These are phyloP conservation scores for Cantharis lateralis DNA, from an alignment of 2,888 invertebrate genomes.

Conservation along the genomic window DNA sequence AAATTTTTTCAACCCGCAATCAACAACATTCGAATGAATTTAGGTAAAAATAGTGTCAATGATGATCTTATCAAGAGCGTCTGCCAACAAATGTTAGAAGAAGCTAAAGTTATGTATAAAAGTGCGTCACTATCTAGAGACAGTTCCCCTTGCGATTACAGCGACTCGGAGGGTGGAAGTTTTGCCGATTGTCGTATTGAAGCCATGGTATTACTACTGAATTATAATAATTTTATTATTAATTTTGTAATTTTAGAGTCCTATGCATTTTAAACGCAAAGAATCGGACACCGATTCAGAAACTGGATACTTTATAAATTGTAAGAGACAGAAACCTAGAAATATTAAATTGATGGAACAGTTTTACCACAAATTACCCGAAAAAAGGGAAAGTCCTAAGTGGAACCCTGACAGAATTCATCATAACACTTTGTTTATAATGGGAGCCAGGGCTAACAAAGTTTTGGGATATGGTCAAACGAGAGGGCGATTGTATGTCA, in stretches of 20 bases:
- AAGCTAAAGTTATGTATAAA: constrained; percentile 73
- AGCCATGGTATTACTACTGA: constrained; percentile 34
- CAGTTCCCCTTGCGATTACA: constrained; percentile 60
- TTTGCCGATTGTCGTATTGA: constrained; percentile 59
- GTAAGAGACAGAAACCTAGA: constrained; percentile 49
- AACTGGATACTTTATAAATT: constrained; percentile 53
- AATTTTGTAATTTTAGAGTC: constrained; percentile 55
- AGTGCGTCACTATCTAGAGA: constrained; percentile 57
- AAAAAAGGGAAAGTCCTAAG: constrained; percentile 64
- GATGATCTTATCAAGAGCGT: constrained; percentile 77
- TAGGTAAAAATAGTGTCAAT: constrained; percentile 74
- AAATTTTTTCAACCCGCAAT: constrained; percentile 81
- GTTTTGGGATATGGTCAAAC: constrained; percentile 76
- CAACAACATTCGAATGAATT: constrained; percentile 74
- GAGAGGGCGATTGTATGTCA: constrained; percentile 73
- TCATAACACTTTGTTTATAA: constrained; percentile 76
- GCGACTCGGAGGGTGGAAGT: constrained; percentile 61
- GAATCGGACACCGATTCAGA: constrained; percentile 71
- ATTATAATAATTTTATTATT: constrained; percentile 44
- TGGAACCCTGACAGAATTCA: constrained; percentile 76
- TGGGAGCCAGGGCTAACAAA: constrained; percentile 78
- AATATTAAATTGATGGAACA: constrained; percentile 52
- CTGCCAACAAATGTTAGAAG: constrained; percentile 78
- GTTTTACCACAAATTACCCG: constrained; percentile 58
- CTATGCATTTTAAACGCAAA: constrained; percentile 64